These are phyloP conservation scores for Arctia plantaginis DNA, from an alignment of 2,888 invertebrate species.

Conservation along the genomic window DNA sequence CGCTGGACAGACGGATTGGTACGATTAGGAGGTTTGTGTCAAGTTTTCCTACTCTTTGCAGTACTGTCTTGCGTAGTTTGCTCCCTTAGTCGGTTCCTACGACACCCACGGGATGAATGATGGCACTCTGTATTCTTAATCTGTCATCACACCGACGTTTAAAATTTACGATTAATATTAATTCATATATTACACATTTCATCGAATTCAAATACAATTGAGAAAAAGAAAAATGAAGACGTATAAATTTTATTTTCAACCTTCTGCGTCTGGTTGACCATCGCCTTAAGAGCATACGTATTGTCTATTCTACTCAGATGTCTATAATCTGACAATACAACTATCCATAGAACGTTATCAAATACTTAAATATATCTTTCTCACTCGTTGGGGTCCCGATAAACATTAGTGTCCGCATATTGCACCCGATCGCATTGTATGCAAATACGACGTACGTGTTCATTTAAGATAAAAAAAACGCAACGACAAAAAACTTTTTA, in stretches of 20 bases:
- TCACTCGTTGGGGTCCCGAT: constrained; percentile 44
- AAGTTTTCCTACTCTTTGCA: too few species aligned
- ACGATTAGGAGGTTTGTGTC: too few species aligned
- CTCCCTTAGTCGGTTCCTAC: too few species aligned
- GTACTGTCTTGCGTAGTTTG: too few species aligned
- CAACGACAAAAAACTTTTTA: constrained; percentile 47
- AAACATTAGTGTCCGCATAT: constrained; percentile 76
- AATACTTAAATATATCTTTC: constrained; percentile 52
- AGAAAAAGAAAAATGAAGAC: not conserved
- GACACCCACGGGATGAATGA: too few species aligned
- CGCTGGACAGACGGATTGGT: too few species aligned
- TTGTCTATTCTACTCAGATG: not conserved
- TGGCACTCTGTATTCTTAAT: too few species aligned
- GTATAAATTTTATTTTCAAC: not conserved
- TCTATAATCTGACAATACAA: not conserved
- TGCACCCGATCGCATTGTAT: constrained; percentile 82
- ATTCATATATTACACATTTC: not conserved
- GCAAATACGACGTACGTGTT: constrained; percentile 81
- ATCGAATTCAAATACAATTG: not conserved
- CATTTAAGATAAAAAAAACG: constrained; percentile 73
- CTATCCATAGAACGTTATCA: constrained; percentile 27
- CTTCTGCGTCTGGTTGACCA: not conserved
- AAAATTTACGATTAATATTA: too few species aligned
- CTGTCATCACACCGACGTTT: too few species aligned
- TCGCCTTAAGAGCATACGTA: not conserved